Conservation (phyloP, 1,140 invertebrate genomes). For the Orchesella cincta region DNA sequence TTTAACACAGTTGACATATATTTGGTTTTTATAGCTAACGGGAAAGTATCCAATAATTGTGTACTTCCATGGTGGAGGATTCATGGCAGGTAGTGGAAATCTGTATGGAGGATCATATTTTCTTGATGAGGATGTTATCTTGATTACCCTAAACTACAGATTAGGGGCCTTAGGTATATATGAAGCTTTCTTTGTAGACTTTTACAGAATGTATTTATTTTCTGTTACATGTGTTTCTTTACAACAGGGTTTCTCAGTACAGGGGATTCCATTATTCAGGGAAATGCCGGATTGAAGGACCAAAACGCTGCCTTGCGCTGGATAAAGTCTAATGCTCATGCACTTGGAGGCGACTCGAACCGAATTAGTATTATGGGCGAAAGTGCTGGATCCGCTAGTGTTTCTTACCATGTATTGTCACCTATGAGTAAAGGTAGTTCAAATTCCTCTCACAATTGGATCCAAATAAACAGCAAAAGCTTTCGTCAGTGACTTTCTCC, state of each 20-base stretch:
- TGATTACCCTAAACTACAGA: background rate
- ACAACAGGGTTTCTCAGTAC: slow-evolving; percentile 10
- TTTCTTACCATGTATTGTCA: background rate
- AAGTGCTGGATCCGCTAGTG: background rate
- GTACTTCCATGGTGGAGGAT: slow-evolving; percentile 2
- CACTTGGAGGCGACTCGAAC: background rate
- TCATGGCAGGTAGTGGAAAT: background rate
- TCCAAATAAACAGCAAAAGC: too few species aligned
- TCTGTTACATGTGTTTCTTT: background rate
- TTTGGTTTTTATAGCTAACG: background rate
- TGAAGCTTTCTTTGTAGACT: background rate
- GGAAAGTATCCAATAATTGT: background rate
- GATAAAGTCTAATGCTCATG: background rate
- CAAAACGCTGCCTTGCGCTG: background rate
- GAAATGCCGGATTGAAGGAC: background rate
- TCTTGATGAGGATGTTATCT: background rate
- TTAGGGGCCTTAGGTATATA: slow-evolving; percentile 9
- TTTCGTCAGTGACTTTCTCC: background rate
- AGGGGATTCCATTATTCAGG: background rate
- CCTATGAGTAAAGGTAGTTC: background rate
- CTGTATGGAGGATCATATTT: slow-evolving; percentile 6
- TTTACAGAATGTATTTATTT: background rate
- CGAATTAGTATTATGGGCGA: background rate
- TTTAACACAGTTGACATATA: too few species aligned
- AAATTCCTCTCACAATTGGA: background rate